Percentiles rank a stretch among this genome's conserved stretches.
phyloP scores from a whole-genome alignment of 2,797 vertebrate species.

The Cuniculus paca region DNA sequence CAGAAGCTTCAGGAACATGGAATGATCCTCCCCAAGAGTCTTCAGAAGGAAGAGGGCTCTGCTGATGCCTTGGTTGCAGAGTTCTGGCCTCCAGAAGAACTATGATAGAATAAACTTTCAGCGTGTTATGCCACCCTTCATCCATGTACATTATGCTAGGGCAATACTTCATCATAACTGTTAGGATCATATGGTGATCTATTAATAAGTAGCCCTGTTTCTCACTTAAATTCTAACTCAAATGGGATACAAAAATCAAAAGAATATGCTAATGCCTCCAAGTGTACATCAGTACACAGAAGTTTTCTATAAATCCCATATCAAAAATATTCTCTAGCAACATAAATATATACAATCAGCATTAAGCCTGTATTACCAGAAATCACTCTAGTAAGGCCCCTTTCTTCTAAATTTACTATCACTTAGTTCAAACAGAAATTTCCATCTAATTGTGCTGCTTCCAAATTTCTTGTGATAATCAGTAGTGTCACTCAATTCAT shows the following conservation, averaged over 20 bases:
- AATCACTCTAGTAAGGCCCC: not conserved
- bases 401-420: not conserved
- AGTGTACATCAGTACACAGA: not conserved
- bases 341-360: not conserved
- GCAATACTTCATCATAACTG: not conserved
- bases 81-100: not conserved
- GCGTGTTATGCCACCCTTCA: not conserved
- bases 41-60: not conserved
- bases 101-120: not conserved
- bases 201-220: not conserved
- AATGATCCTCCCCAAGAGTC: not conserved
- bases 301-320: not conserved
- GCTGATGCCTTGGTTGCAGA: not conserved
- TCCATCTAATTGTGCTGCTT: not conserved
- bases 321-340: not conserved
- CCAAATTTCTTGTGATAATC: not conserved
- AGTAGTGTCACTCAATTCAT: not conserved
- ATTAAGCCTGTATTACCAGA: not conserved
- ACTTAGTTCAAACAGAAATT: not conserved
- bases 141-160: not conserved
- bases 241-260: not conserved
- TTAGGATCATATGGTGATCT: not conserved
- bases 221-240: not conserved
- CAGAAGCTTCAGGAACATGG: not conserved
- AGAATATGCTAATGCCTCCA: not conserved